Base-by-base conservation (phyloP, 1,140 invertebrate genomes). In the Atta cephalotes region DNA sequence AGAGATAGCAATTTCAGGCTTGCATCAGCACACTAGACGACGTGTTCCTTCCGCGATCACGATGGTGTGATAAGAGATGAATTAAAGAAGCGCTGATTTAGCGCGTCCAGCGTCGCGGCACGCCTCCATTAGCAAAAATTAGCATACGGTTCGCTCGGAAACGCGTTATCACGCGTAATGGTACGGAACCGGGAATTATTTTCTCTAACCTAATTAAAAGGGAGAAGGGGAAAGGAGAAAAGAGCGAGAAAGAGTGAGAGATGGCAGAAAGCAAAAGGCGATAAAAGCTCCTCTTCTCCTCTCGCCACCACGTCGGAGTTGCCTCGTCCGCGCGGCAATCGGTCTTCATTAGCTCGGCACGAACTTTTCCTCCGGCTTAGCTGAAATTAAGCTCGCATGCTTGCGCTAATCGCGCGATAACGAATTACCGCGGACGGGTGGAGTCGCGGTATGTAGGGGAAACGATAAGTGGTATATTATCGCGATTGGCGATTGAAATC, bases 171-270 rank as follows among this genome's bases (percentile, higher is more conserved):
- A 58, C 80, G 87, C 45, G 76, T 70, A 90, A 90, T 87, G 89
- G 35, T 35, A 88, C 87, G 87, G 82, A 87, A 81, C 80, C 80
- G 49, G 70, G 89, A 91, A 91, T 91, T 91, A 91, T 91, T 91
- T 91, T 91, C 90, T 91, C 89, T 89, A 91, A 91, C 89, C 90
- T 89, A 91, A 91, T 91, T 90, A 89, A 82, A 56, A 65, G 56
- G 85, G 0, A 4, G 31, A 31, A 4, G 31, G 31, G 2, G 18
- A 18, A 4, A 21, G 51, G 0, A 4, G 5, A 28, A 31, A 9
- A 9, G 28, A 25, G 21, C 1, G 60, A 21, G 21, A 18, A 14
- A 62, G n/a, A 39, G 21, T 31, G 35, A 25, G 39, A 49, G 74
- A 7, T 9, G 18, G 31, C 31, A 25, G 56, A 49, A 53, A 28